Evolutionary conservation across 2,888 invertebrate genomes (phyloP).

Genomic region (Hipparchia sbordonii): DNA sequence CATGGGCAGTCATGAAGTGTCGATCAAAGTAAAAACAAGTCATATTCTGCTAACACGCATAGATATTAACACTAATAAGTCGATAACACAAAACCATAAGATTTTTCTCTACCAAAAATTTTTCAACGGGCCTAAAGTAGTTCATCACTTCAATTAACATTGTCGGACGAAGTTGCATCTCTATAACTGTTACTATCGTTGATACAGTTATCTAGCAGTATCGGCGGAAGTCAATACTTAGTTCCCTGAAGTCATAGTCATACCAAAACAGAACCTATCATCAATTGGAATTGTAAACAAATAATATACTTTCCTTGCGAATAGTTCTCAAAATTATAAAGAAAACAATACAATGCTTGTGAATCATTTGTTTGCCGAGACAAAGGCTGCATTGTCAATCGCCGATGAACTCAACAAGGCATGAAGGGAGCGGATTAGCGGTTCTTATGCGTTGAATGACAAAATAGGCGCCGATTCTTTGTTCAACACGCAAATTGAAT

Average conservation of each 20-base stretch:
- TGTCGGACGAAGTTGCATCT: neutral
- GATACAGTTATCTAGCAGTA: slow-evolving; percentile 3
- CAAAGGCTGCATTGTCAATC: slow-evolving; percentile 37
- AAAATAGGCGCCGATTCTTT: slow-evolving; percentile 17
- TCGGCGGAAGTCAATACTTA: slow-evolving; percentile 12
- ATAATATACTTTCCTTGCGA: slow-evolving; percentile 22
- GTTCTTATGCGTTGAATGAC: slow-evolving; percentile 15
- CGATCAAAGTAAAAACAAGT: too few relatives aligned
- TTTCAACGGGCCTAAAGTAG: too few relatives aligned
- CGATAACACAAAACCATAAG: too few relatives aligned
- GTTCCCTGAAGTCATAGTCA: slow-evolving; percentile 1
- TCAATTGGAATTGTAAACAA: slow-evolving; percentile 13
- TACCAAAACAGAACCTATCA: slow-evolving; percentile 16
- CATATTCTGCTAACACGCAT: too few relatives aligned
- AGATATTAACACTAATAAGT: too few relatives aligned
- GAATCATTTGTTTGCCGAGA: slow-evolving; percentile 36
- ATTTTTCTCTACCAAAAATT: too few relatives aligned
- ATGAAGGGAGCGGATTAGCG: slow-evolving; percentile 19
- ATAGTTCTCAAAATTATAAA: slow-evolving; percentile 22
- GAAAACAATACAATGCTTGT: slow-evolving; percentile 29
- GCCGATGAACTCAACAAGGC: slow-evolving; percentile 38
- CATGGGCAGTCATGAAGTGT: too few relatives aligned
- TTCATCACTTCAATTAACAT: neutral
- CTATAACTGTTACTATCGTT: neutral
- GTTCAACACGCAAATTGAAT: neutral